Evolutionary conservation across 2,797 vertebrate genomes (phyloP).

Genomic region (Clarias pachynema): DNA sequence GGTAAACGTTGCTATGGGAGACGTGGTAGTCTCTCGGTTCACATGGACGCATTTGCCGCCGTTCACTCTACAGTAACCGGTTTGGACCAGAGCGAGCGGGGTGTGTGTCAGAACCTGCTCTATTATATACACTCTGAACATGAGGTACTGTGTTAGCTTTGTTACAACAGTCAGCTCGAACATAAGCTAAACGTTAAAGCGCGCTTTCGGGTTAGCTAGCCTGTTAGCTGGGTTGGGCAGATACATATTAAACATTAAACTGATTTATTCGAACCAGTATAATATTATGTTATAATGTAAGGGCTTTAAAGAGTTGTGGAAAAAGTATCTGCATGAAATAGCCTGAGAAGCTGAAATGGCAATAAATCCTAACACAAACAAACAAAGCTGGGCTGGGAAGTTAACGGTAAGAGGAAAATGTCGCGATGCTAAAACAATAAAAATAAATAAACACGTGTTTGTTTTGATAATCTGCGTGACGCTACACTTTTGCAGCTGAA

Average conservation of each 20-base stretch:
- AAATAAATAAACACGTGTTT: neutral
- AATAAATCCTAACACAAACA: too few relatives aligned
- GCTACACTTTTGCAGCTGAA: neutral
- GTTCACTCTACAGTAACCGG: neutral
- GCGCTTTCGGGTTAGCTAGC: neutral
- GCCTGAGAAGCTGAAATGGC: too few relatives aligned
- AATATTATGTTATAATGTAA: too few relatives aligned
- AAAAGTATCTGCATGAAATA: too few relatives aligned
- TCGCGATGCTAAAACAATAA: neutral
- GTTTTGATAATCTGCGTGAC: neutral
- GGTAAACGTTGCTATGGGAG: slow-evolving; percentile 57
- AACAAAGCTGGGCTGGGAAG: neutral
- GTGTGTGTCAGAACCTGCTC: neutral
- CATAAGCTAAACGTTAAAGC: neutral
- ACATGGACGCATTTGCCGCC: slow-evolving; percentile 3
- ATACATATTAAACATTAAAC: too few relatives aligned
- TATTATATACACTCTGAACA: neutral
- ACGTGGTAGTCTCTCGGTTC: slow-evolving; percentile 25
- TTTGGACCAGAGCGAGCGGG: neutral
- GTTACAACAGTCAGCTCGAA: too few relatives aligned
- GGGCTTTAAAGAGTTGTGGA: too few relatives aligned
- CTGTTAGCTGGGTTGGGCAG: slow-evolving; percentile 1
- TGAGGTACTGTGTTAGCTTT: slow-evolving; percentile 1
- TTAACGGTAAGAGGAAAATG: neutral
- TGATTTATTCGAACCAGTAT: too few relatives aligned